Evolutionary conservation across 2,113 vertebrate genomes (phyloP), one percentile per base, ranked within the genome.

Genomic region (Herpetotheres cachinnans): DNA sequence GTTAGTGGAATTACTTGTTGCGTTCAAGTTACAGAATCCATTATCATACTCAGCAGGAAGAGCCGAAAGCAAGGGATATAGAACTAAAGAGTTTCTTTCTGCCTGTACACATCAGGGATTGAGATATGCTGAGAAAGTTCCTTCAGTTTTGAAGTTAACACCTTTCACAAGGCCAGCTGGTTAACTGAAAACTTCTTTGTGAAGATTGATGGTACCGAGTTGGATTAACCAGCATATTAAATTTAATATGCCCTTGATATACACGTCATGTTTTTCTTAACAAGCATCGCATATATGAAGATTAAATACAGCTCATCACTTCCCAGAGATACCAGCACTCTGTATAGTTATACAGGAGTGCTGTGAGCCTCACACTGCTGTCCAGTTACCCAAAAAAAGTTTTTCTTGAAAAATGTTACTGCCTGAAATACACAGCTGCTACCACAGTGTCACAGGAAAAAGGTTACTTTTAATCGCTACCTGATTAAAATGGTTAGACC

Each of bases 181-280:
- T 32, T 49, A 52, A 36, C 30, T 56, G 59, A 32, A 24, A 69
- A 16, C 40, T 46, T 1, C 42, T 69, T 67, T 32, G 36, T 15
- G 34, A 32, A 62, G 61, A 7, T 18, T 16, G 5, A 2, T 16
- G 61, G 27, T 36, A 38, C 32, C 5, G 30, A 49, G n/a, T 3
- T 59, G 63, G 85, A 77, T 59, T 81, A 69, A 56, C 36, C 36
- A 72, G 72, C 16, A 16, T 18, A 30, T 54, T 34, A 19, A 24
- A 62, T 62, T 58, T 54, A 80, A 52, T 54, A 49, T 12, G 34
- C 29, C 52, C 24, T 54, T 66, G 24, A 70, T 49, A 70, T 49
- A 40, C 0, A 0, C 4, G 6, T 9, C 10, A 6, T 0, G 7
- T 34, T 72, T 67, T 69, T 42, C 29, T 61, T n/a, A 61, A 34